Evolutionary conservation across 2,888 invertebrate genomes (phyloP), one percentile per base, ranked within the genome.

Genomic region (Parnassius apollo): DNA sequence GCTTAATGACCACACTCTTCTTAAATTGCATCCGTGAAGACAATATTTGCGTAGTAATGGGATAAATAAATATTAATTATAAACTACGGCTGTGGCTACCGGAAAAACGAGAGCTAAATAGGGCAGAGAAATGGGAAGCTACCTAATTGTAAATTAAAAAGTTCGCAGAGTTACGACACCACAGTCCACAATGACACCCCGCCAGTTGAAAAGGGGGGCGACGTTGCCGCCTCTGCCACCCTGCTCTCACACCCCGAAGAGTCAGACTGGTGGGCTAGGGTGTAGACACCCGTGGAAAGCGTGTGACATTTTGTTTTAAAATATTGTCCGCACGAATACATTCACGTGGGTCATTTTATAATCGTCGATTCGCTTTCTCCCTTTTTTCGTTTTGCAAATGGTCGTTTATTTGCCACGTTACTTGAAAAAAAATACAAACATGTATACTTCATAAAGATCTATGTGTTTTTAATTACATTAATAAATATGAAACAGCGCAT

Each of bases 111-210:
- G 85, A 89, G 90, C 91, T 91, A 91, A 91, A 91, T 91, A 91
- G 90, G 90, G 84, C 90, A 90, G 88, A 88, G 90, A 91, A 90
- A 91, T 90, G 91, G 87, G 90, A 90, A 89, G 90, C 91, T 91
- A 91, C 90, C 90, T 91, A 91, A 91, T 91, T 91, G 91, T 91
- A 91, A 91, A 91, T 91, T 91, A 91, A 91, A 91, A 91, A 91
- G 91, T 91, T 91, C 90, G 89, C 87, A 83, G 86, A 91, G 91
- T 91, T 91, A 91, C 91, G 88, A 91, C 90, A 90, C 91, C 91
- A 90, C 91, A 91, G 91, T 91, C 91, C 89, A 90, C 90, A 91
- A 86, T 88, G 89, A 90, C 91, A 87, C 89, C 88, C 88, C 77
- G 77, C 75, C 73, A 77, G 77, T 74, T 74, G 80, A 68, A 70